Evolutionary conservation across 2,888 invertebrate genomes (phyloP).

Genomic region (Schizaphis graminum): DNA sequence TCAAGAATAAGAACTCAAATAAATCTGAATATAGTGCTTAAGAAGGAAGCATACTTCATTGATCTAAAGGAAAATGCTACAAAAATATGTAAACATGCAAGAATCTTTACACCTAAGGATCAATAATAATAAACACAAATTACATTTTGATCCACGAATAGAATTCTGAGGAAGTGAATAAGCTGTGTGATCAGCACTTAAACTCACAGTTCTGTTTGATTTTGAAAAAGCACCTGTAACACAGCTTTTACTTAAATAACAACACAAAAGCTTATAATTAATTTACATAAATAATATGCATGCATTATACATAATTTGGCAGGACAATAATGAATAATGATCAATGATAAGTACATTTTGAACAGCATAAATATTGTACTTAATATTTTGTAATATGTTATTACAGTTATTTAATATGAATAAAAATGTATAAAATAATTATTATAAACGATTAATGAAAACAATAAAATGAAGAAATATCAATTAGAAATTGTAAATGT

Average conservation of each 20-base stretch:
- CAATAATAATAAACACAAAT: slow-evolving; percentile 70
- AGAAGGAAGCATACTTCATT: slow-evolving; percentile 20
- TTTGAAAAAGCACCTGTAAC: slow-evolving; percentile 66
- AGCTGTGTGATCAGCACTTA: slow-evolving; percentile 67
- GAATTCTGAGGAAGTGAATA: slow-evolving; percentile 79
- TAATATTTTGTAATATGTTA: neutral
- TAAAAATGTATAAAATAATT: neutral
- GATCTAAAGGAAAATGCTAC: slow-evolving; percentile 39
- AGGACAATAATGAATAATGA: neutral
- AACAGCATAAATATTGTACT: neutral
- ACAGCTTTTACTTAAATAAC: slow-evolving; percentile 63
- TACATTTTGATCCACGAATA: slow-evolving; percentile 87
- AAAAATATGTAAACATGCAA: slow-evolving; percentile 62
- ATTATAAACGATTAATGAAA: neutral
- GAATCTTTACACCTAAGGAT: slow-evolving; percentile 69
- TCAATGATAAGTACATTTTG: neutral
- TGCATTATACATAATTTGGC: slow-evolving; percentile 31
- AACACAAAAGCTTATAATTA: slow-evolving; percentile 59
- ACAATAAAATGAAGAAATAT: neutral
- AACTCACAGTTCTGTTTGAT: slow-evolving; percentile 66
- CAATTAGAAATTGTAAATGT: neutral
- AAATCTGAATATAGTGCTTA: slow-evolving; percentile 12
- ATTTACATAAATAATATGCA: slow-evolving; percentile 39
- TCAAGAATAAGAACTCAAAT: neutral
- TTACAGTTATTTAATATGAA: neutral